Evolutionary conservation across 2,113 vertebrate genomes (phyloP).

Genomic region (Origma solitaria): DNA sequence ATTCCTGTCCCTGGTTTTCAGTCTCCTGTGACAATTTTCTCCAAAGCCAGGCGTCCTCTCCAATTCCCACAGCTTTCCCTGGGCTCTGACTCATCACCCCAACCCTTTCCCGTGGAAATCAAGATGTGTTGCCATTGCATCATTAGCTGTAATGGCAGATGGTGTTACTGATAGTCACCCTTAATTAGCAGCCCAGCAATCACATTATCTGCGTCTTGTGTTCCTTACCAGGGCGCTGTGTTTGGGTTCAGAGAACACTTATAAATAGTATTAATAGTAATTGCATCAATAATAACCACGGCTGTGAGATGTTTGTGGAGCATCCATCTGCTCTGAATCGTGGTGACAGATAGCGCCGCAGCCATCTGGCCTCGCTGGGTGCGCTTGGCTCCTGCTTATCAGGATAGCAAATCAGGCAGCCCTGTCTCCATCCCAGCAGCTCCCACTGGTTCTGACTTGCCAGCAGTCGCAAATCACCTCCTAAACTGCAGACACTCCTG

Average conservation of each 20-base stretch:
- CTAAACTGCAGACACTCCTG: not conserved
- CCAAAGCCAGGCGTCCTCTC: not conserved
- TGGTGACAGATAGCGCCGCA: not conserved
- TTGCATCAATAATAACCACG: not conserved
- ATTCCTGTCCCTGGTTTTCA: not conserved
- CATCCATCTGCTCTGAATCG: not conserved
- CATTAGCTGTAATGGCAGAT: not conserved
- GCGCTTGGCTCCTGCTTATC: not conserved
- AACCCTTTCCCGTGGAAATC: not conserved
- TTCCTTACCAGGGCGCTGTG: not conserved
- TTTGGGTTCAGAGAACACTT: not conserved
- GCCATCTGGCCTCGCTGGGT: conserved; percentile 11
- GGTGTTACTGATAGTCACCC: not conserved
- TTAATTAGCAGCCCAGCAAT: not conserved
- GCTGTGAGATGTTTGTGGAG: not conserved
- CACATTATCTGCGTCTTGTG: not conserved
- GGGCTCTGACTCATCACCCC: not conserved
- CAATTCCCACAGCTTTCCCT: not conserved
- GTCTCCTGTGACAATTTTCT: not conserved
- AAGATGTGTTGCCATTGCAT: not conserved
- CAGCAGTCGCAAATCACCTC: not conserved
- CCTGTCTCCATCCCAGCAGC: not conserved
- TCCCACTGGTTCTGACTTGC: not conserved
- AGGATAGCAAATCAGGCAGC: not conserved
- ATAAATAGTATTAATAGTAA: conserved; percentile 4